These are phyloP conservation scores for Drosophila cardini DNA, from an alignment of 1,140 invertebrate species.

Conservation along the genomic window DNA sequence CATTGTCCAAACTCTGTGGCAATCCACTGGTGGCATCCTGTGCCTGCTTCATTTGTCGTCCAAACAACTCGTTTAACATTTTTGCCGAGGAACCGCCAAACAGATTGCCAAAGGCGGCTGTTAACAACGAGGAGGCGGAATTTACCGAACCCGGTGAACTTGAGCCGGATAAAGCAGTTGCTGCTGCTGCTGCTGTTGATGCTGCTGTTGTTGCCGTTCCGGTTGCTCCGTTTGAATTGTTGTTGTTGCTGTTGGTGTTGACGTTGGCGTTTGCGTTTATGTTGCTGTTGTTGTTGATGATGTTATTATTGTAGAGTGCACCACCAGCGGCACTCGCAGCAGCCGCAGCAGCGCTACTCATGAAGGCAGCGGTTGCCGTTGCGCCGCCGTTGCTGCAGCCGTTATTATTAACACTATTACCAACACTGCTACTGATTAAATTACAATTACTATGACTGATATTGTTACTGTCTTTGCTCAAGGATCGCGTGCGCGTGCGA, in stretches of 20 bases:
- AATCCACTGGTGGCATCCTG: slow-evolving; percentile 88
- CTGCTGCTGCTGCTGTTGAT: slow-evolving; percentile 26
- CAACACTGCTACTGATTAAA: slow-evolving; percentile 40
- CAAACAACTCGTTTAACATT: slow-evolving; percentile 93
- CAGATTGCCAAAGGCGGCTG: slow-evolving; percentile 88
- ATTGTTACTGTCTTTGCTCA: slow-evolving; percentile 63
- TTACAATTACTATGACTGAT: slow-evolving; percentile 31
- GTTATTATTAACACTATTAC: slow-evolving; percentile 53
- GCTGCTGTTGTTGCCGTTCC: slow-evolving; percentile 36
- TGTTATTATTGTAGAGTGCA: slow-evolving; percentile 87
- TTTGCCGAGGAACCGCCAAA: slow-evolving; percentile 91
- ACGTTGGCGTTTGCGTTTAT: slow-evolving; percentile 36
- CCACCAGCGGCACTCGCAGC: slow-evolving; percentile 85
- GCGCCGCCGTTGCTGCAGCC: slow-evolving; percentile 57
- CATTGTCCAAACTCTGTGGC: slow-evolving; percentile 81
- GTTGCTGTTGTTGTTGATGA: slow-evolving; percentile 56
- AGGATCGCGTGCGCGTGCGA: slow-evolving; percentile 75
- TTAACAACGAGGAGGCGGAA: slow-evolving; percentile 69
- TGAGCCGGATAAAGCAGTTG: slow-evolving; percentile 54
- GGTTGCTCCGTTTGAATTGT: slow-evolving; percentile 13
- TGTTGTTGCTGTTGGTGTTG: slow-evolving; percentile 16
- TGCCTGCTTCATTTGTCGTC: slow-evolving; percentile 90
- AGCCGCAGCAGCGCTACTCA: slow-evolving; percentile 86
- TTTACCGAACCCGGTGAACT: slow-evolving; percentile 68
- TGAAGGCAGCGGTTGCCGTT: slow-evolving; percentile 87